phyloP scores from a whole-genome alignment of 1,140 invertebrate genomes.

The Magallana gigas region DNA sequence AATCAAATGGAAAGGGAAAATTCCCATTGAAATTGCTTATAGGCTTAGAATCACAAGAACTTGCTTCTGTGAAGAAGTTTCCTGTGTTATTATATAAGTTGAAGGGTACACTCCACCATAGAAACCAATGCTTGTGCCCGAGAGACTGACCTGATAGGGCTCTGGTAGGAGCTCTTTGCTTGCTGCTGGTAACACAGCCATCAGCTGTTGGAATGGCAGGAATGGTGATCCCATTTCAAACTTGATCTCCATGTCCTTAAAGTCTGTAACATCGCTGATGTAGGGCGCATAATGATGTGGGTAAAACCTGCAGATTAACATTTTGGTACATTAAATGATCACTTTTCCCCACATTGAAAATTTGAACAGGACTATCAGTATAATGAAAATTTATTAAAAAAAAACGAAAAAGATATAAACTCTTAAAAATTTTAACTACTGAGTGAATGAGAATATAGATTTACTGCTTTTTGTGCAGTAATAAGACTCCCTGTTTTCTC shows the following conservation, averaged over 20 bases:
- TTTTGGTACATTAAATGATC: not conserved
- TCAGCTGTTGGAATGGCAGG: slow-evolving; percentile 94
- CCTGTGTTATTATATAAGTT: too few relatives aligned
- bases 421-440: not conserved
- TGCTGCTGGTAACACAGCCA: slow-evolving; percentile 94
- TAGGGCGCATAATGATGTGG: slow-evolving; percentile 98
- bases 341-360: too few relatives aligned
- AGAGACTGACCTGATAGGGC: slow-evolving; percentile 84
- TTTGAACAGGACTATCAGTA: too few relatives aligned
- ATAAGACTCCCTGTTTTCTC: slow-evolving; percentile 69
- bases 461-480: not conserved
- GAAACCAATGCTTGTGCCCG: too few relatives aligned
- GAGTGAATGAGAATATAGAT: too few relatives aligned
- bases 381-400: not conserved
- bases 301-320: slow-evolving; percentile 82
- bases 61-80: too few relatives aligned
- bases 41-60: too few relatives aligned
- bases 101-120: too few relatives aligned
- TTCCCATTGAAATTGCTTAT: too few relatives aligned
- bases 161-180: slow-evolving; percentile 87
- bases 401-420: not conserved
- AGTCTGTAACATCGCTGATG: slow-evolving; percentile 94
- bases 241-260: slow-evolving; percentile 82
- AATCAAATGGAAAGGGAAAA: too few relatives aligned
- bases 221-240: slow-evolving; percentile 94